Evolutionary conservation across 1,140 invertebrate species (phyloP).

Genomic region (Galendromus occidentalis): DNA sequence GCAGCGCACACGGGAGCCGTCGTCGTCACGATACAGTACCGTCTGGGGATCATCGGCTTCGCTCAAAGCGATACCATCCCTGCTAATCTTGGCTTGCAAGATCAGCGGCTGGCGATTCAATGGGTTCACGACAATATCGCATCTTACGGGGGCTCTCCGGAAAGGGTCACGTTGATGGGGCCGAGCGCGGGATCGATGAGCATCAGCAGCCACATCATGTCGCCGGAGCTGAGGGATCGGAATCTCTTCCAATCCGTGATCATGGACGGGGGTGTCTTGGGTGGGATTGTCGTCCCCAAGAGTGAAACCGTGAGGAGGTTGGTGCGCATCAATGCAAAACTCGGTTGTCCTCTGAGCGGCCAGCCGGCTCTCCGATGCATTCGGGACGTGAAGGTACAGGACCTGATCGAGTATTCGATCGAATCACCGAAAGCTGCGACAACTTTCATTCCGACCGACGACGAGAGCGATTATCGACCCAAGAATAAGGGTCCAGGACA

Average conservation of each 20-base stretch:
- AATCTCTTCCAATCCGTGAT: slow-evolving; percentile 25
- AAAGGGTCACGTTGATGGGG: slow-evolving; percentile 32
- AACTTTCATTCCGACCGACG: neutral
- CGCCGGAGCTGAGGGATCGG: slow-evolving; percentile 15
- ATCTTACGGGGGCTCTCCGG: slow-evolving; percentile 24
- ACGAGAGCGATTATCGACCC: neutral
- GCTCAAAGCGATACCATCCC: neutral
- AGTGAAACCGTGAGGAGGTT: neutral
- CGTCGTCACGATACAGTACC: neutral
- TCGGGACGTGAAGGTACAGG: neutral
- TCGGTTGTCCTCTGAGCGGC: neutral
- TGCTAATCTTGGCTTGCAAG: slow-evolving; percentile 33
- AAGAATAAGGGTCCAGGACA: neutral
- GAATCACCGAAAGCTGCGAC: neutral
- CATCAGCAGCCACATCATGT: slow-evolving; percentile 25
- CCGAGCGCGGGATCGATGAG: slow-evolving; percentile 27
- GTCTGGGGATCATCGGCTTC: neutral
- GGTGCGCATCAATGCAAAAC: neutral
- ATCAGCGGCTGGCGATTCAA: slow-evolving; percentile 29
- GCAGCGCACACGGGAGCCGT: neutral
- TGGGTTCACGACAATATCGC: slow-evolving; percentile 25
- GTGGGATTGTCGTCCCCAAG: neutral
- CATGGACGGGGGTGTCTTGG: slow-evolving; percentile 16
- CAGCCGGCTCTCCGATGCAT: neutral
- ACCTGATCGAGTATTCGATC: neutral